A percentile compares a stretch with the other conserved stretches of the same genome.
Conservation (phyloP, 1,140 invertebrate genomes). For the Mesaphorura yosii region DNA sequence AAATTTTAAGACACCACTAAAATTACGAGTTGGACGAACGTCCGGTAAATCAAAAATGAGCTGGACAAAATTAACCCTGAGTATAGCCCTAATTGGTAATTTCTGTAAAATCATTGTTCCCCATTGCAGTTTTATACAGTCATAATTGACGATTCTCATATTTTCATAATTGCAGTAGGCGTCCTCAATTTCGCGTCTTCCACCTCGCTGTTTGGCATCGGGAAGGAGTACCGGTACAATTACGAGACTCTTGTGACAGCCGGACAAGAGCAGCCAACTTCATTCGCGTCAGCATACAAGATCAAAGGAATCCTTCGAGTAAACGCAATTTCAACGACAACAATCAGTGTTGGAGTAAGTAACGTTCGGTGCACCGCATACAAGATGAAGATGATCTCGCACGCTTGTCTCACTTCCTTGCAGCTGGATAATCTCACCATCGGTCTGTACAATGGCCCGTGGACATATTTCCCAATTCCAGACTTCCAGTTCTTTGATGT, state of each 20-base stretch:
- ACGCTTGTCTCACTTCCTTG: neutral
- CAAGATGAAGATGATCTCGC: neutral
- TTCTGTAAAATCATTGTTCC: no score
- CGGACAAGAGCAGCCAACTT: conserved; percentile 21
- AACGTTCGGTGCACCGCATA: no score
- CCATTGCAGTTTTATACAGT: no score
- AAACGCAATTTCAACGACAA: conserved; percentile 10
- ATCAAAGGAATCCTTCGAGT: conserved; percentile 22
- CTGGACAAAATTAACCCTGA: no score
- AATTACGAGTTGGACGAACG: no score
- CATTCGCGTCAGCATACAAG: conserved; percentile 24
- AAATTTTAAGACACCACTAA: no score
- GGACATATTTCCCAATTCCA: conserved; percentile 28
- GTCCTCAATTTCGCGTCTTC: no score
- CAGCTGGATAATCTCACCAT: conserved; percentile 25
- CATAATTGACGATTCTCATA: no score
- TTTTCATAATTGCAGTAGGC: no score
- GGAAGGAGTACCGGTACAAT: conserved; percentile 25
- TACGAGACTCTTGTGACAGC: conserved; percentile 25
- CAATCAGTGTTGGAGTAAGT: conserved; percentile 19
- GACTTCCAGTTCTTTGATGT: conserved; percentile 2
- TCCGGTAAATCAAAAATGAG: no score
- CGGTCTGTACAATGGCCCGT: conserved; percentile 29
- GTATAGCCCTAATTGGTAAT: no score
- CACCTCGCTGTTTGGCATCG: conserved; percentile 18